Evolutionary conservation across 2,797 vertebrate genomes (phyloP).

Genomic region (Xiphorhynchus erythropygius): DNA sequence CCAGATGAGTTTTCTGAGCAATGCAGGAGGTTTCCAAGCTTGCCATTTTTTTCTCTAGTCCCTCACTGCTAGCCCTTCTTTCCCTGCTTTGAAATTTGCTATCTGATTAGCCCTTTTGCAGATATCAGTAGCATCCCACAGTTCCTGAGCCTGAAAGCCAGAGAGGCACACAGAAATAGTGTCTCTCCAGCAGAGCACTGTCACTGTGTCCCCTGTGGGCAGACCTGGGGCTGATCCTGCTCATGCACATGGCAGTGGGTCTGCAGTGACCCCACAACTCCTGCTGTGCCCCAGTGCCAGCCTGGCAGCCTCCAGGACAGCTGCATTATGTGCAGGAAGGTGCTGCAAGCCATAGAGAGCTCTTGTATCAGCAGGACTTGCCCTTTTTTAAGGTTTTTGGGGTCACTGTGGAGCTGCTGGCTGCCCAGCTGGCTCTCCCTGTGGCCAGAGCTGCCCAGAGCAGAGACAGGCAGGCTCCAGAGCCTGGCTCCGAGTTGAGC

Average conservation of each 20-base stretch:
- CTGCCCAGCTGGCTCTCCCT: background rate
- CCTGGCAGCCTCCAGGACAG: background rate
- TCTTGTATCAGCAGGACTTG: background rate
- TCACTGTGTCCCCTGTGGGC: background rate
- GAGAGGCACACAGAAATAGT: background rate
- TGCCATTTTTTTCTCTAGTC: slow-evolving; percentile 51
- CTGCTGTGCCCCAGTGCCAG: rapidly evolving
- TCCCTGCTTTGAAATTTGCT: slow-evolving; percentile 48
- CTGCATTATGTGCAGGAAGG: rapidly evolving
- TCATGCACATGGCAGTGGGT: rapidly evolving
- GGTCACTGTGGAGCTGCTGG: background rate
- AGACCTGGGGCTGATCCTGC: background rate
- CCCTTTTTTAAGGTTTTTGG: background rate
- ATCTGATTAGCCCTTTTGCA: slow-evolving; percentile 51
- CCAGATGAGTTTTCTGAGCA: slow-evolving; percentile 61
- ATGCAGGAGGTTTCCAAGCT: slow-evolving; percentile 62
- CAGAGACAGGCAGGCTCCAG: rapidly evolving
- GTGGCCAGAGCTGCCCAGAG: background rate
- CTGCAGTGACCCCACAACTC: background rate
- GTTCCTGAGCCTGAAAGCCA: slow-evolving; percentile 33
- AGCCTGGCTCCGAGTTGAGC: rapidly evolving
- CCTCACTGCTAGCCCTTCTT: slow-evolving; percentile 32
- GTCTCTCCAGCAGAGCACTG: rapidly evolving
- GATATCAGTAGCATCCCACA: slow-evolving; percentile 26
- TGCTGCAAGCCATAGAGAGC: background rate